Base-by-base conservation (phyloP, 2,888 invertebrate species). In the Poecilobothrus nobilitatus region DNA sequence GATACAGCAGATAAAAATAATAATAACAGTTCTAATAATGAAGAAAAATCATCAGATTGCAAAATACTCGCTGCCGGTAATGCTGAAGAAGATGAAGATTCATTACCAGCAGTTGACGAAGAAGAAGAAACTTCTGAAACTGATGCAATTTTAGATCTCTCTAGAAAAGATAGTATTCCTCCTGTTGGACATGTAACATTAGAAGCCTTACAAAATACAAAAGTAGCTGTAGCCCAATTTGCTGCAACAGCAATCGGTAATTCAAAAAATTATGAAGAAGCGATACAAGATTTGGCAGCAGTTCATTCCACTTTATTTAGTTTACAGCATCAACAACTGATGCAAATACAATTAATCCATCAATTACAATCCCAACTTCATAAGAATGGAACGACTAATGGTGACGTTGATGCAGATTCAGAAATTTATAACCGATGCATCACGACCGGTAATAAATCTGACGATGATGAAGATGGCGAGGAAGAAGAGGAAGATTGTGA, bases 281-380 rank as follows among this genome's bases (percentile, higher is more conserved):
- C 91, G 21, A 83, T 91, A 74, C 92, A 91, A 78, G 94, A 95
- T 79, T 84, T 95, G 73, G 93, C 94, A 67, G 88, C 94, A 70
- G 84, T 96, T 75, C 95, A 95, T 80, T 91, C 91, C 72, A 94
- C 95, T n/a, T 85, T 97, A 73, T 95, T 92, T 81, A 94, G 93
- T 68, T 85, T 97, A 73, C 96, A 97, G 82, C 94, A 96, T 79
- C 97, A 97, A 83, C 96, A 97, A 86, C 89, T 96, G 77, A 89
- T 96, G 81, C 96, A 97, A 83, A 84, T 97, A 75, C 96, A 95
- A 84, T 84, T 97, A 77, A 95, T 97, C 78, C 93, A 94, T 77
- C 95, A 97, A 81, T 84, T 97, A 74, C 95, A 95, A 83, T 92
- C 91, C 76, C 95, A 95, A 82, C 84, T 96, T 72, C 65, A 69